Conservation (phyloP, 2,113 vertebrate genomes). For the Clarias macrocephalus region DNA sequence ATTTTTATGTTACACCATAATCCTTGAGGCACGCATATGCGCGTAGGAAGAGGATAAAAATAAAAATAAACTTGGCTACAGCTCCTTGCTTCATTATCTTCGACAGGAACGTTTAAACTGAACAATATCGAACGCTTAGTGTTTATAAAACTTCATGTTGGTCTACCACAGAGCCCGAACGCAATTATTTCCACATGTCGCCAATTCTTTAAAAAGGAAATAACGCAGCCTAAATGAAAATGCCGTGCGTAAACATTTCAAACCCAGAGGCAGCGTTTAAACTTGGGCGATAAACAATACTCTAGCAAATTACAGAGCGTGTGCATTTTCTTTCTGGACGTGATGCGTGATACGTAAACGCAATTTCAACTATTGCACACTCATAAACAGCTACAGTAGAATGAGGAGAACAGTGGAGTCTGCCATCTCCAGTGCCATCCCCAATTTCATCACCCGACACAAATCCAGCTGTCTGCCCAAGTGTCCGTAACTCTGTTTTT, state of each 20-base stretch:
- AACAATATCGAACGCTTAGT: conserved; percentile 7
- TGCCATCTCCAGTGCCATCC: conserved; percentile 6
- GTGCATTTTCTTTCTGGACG: conserved; percentile 24
- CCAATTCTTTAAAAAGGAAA: conserved; percentile 55
- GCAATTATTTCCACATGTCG: conserved; percentile 51
- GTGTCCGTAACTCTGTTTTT: not conserved
- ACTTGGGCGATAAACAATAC: conserved; percentile 55
- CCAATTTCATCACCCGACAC: not conserved
- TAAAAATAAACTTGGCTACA: not conserved
- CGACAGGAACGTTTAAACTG: conserved; percentile 4
- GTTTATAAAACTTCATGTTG: conserved; percentile 23
- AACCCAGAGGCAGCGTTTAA: conserved; percentile 39
- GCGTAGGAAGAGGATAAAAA: not conserved
- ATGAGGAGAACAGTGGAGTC: not conserved
- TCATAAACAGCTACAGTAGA: conserved; percentile 17
- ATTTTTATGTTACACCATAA: not conserved
- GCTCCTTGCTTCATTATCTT: not conserved
- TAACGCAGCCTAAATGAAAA: conserved; percentile 51
- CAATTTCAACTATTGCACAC: not conserved
- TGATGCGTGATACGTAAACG: conserved; percentile 18
- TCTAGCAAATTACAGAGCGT: conserved; percentile 53
- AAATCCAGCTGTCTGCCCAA: conserved; percentile 4
- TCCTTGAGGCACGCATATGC: not conserved
- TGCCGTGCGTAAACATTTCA: conserved; percentile 41
- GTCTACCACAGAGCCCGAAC: conserved; percentile 42